Conservation (phyloP, 35 echinoderm and acorn worm species). For the Chiridota heheva region DNA sequence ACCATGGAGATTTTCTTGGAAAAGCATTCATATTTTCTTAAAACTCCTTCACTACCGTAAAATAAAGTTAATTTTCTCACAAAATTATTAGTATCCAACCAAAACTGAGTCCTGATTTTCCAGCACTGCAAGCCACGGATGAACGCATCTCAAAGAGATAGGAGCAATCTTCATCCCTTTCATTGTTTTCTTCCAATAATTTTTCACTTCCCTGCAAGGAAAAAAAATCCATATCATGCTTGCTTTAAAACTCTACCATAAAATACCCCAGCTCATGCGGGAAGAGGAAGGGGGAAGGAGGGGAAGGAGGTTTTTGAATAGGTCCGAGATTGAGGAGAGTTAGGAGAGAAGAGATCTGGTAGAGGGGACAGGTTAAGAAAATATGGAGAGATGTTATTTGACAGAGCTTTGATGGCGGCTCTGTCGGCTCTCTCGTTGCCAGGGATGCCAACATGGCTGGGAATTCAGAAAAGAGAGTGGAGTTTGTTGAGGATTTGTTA, state of each 20-base stretch:
- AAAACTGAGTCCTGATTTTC: slow-evolving; percentile 14
- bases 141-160: slow-evolving; percentile 78
- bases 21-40: not conserved
- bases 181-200: slow-evolving; percentile 65
- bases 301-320: not conserved
- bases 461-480: no score
- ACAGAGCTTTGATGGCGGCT: no score
- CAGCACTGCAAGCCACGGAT: slow-evolving; percentile 35
- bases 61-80: slow-evolving; percentile 29
- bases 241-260: not conserved
- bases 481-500: no score
- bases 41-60: not conserved
- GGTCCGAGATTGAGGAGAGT: not conserved
- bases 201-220: slow-evolving; percentile 25
- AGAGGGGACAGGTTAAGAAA: not conserved
- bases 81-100: slow-evolving; percentile 66
- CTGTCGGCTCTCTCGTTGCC: no score
- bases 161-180: slow-evolving; percentile 58
- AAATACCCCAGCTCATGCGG: not conserved
- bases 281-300: not conserved
- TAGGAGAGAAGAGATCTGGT: not conserved
- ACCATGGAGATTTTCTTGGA: not conserved
- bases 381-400: not conserved
- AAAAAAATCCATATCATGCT: not conserved
- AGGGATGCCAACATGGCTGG: no score